Evolutionary conservation across 2,797 vertebrate species (phyloP).

Genomic region (Hydrolagus colliei): DNA sequence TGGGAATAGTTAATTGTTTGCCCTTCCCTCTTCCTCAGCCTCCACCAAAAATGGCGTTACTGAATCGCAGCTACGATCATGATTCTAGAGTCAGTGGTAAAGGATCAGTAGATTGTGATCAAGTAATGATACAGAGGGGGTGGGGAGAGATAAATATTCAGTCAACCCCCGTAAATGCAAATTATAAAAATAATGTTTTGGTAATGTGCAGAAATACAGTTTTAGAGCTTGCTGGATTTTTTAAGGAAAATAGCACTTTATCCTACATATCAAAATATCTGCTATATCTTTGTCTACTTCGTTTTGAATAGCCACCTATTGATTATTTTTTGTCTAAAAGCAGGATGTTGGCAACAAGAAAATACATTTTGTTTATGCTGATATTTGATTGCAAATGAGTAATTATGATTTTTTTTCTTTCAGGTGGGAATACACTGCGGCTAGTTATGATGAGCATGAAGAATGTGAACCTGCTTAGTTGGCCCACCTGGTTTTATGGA

Average conservation of each 20-base stretch:
- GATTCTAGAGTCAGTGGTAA: background rate
- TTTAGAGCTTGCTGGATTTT: background rate
- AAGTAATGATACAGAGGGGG: background rate
- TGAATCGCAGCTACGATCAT: background rate
- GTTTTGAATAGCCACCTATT: background rate
- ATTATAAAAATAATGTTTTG: background rate
- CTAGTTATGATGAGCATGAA: slow-evolving; percentile 46
- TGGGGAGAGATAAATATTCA: background rate
- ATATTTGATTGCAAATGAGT: slow-evolving; percentile 7
- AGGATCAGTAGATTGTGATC: background rate
- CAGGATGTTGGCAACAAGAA: background rate
- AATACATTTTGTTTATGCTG: background rate
- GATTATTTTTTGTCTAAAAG: background rate
- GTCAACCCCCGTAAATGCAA: background rate
- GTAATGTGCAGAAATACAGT: background rate
- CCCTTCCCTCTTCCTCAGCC: background rate
- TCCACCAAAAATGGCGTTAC: background rate
- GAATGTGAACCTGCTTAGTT: slow-evolving; percentile 46
- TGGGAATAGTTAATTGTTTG: background rate
- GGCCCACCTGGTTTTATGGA: slow-evolving; percentile 41
- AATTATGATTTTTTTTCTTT: slow-evolving; percentile 42
- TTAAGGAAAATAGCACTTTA: background rate
- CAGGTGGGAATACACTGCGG: slow-evolving; percentile 41
- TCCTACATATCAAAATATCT: background rate
- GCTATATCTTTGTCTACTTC: background rate